Conservation (phyloP, 1,140 invertebrate species). For the Anadara kagoshimensis region DNA sequence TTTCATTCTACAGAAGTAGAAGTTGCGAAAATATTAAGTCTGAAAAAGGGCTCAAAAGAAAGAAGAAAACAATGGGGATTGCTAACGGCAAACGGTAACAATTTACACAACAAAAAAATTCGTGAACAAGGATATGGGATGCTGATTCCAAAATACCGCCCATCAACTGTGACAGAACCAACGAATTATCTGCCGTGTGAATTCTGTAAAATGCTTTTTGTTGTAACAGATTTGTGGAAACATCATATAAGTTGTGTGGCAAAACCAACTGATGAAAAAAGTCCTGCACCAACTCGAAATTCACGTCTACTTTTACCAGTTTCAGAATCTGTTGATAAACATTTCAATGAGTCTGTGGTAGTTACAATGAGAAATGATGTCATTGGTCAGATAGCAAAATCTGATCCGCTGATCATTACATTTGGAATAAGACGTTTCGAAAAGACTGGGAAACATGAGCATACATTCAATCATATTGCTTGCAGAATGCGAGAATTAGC, state of each 20-base stretch:
- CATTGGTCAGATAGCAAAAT: background rate
- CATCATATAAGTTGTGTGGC: background rate
- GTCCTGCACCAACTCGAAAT: background rate
- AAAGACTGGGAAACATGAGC: constrained; percentile 6
- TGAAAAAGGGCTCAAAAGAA: constrained; percentile 9
- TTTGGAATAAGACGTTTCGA: constrained; percentile 12
- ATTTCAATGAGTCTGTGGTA: background rate
- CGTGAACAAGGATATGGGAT: background rate
- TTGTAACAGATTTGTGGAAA: constrained; percentile 10
- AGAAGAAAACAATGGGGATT: background rate
- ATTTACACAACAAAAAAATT: background rate
- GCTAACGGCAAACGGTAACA: constrained; percentile 7
- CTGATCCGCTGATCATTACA: background rate
- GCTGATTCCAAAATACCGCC: constrained; percentile 10
- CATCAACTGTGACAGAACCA: background rate
- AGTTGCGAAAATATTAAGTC: constrained; percentile 13
- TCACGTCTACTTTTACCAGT: background rate
- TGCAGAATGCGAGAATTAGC: constrained; percentile 19
- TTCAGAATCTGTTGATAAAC: background rate
- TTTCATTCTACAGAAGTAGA: constrained; percentile 1
- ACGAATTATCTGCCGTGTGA: background rate
- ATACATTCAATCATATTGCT: constrained; percentile 9
- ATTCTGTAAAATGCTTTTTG: background rate
- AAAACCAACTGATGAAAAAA: background rate
- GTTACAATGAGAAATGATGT: constrained; percentile 12